A percentile compares a stretch with the other conserved stretches of the same genome.
Evolutionary conservation across 2,113 vertebrate genomes (phyloP).

Genomic region (Conger conger): DNA sequence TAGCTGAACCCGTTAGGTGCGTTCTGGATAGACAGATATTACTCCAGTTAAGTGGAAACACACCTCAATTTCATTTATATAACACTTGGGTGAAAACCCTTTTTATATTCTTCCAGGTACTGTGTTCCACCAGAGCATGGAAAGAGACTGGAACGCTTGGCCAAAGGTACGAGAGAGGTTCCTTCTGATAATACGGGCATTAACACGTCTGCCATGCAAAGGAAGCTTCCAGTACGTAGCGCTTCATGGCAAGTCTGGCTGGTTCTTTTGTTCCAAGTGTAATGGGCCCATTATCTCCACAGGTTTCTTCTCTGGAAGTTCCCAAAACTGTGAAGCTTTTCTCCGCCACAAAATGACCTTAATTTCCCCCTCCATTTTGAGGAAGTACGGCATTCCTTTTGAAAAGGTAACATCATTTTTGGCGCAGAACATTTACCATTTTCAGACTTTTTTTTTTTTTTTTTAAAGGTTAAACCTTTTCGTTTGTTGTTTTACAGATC

Average conservation of each 20-base stretch:
- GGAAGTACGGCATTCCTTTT: conserved; percentile 93
- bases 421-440: background rate
- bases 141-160: conserved; percentile 89
- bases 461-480: background rate
- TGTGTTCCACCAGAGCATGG: conserved; percentile 92
- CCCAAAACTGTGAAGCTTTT: conserved; percentile 95
- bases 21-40: too few species aligned
- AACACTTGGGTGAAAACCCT: background rate
- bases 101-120: conserved; percentile 74
- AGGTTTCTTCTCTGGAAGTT: conserved; percentile 99
- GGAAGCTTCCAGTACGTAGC: background rate
- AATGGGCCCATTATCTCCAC: conserved; percentile 14
- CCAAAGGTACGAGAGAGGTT: conserved; percentile 77
- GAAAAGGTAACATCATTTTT: conserved; percentile 78
- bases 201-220: background rate
- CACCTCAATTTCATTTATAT: conserved; percentile 12
- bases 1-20: too few species aligned
- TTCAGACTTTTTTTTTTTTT: background rate
- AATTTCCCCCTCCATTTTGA: conserved; percentile 93
- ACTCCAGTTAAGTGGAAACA: too few species aligned
- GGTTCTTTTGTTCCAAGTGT: background rate
- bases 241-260: background rate
- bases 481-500: background rate
- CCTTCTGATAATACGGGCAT: background rate
- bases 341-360: conserved; percentile 98